phyloP scores from a whole-genome alignment of 2,888 invertebrate species.

The Gymnosoma rotundatum region DNA sequence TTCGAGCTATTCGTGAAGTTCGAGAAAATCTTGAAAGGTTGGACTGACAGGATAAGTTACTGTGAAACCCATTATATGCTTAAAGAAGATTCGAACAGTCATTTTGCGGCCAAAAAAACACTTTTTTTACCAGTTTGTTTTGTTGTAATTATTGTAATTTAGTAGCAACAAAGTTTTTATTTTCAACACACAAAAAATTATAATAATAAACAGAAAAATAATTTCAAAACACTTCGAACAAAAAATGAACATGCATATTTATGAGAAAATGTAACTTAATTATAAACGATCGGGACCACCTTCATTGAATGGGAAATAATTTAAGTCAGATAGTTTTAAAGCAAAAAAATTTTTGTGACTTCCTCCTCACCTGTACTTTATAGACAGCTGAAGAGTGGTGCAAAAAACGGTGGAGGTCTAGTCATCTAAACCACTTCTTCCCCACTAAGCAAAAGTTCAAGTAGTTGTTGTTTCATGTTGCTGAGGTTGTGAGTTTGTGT shows the following conservation, averaged over 20 bases:
- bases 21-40: too few relatives aligned
- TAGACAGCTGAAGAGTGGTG: background rate
- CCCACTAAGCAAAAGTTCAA: conserved; percentile 21
- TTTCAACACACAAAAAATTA: background rate
- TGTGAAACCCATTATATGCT: too few relatives aligned
- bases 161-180: background rate
- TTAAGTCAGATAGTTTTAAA: background rate
- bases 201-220: background rate
- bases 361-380: background rate
- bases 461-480: conserved; percentile 18
- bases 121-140: too few relatives aligned
- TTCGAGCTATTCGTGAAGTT: too few relatives aligned
- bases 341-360: background rate
- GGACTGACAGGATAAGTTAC: too few relatives aligned
- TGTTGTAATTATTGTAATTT: background rate
- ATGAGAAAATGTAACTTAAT: conserved; percentile 66
- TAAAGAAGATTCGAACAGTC: too few relatives aligned
- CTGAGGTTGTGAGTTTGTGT: conserved; percentile 40
- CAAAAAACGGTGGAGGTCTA: background rate
- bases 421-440: conserved; percentile 33
- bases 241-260: background rate
- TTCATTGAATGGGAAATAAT: conserved; percentile 48
- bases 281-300: conserved; percentile 52
- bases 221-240: too few relatives aligned
- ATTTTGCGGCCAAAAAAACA: too few relatives aligned